Evolutionary conservation across 1,140 invertebrate species (phyloP).

Genomic region (Drosophila sechellia): DNA sequence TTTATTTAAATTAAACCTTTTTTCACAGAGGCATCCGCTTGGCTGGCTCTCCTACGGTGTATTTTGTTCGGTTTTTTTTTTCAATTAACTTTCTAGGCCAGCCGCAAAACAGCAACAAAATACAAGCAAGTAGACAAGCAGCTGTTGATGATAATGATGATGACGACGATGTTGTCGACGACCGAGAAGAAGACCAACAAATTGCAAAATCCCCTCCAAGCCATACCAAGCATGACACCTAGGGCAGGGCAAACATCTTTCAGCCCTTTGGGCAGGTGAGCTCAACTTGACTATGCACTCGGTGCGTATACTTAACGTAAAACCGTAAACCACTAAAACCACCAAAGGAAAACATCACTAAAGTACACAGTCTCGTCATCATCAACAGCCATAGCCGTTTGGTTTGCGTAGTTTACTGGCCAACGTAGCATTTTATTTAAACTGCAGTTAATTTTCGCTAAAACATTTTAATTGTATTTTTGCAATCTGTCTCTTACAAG

Average conservation of each 20-base stretch:
- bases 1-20: conserved; percentile 81
- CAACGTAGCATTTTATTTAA: conserved; percentile 80
- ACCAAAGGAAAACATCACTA: conserved; percentile 56
- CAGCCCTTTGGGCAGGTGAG: conserved; percentile 49
- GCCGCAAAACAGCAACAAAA: conserved; percentile 64
- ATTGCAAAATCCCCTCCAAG: conserved; percentile 76
- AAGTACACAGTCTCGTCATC: conserved; percentile 3
- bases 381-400: conserved; percentile 10
- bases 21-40: conserved; percentile 26
- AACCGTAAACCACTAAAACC: conserved; percentile 80
- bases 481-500: conserved; percentile 79
- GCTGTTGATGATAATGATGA: conserved; percentile 72
- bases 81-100: conserved; percentile 79
- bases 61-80: conserved; percentile 57
- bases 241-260: conserved; percentile 62
- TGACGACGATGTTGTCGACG: conserved; percentile 41
- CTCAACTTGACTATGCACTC: conserved; percentile 54
- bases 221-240: conserved; percentile 50
- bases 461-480: conserved; percentile 83
- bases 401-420: conserved; percentile 50
- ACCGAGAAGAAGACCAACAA: conserved; percentile 73
- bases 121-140: conserved; percentile 55
- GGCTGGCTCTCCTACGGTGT: conserved; percentile 19
- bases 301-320: conserved; percentile 79
- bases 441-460: conserved; percentile 82